phyloP scores from a whole-genome alignment of 2,113 vertebrate genomes.

The Anas platyrhynchos region DNA sequence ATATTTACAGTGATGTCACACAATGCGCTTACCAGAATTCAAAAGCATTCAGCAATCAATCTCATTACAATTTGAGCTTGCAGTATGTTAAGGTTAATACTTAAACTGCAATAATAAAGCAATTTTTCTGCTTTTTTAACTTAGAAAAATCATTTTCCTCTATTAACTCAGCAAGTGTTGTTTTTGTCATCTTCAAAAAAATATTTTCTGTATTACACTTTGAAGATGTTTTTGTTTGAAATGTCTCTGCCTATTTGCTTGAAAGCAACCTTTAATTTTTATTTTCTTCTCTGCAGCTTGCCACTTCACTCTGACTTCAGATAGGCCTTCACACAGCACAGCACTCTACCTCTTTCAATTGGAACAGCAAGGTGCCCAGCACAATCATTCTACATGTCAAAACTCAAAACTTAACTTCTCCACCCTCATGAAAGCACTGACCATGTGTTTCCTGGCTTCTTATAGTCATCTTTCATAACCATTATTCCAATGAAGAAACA shows the following conservation, averaged over 20 bases:
- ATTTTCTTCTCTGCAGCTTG: background rate
- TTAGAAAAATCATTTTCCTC: background rate
- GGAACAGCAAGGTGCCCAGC: background rate
- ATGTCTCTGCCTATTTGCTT: background rate
- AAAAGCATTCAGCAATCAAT: background rate
- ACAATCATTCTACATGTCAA: background rate
- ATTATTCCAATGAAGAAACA: background rate
- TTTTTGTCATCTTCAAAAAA: background rate
- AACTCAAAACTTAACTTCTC: background rate
- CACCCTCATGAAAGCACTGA: background rate
- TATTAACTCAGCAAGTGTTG: background rate
- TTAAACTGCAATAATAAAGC: background rate
- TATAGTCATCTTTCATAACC: background rate
- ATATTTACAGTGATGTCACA: background rate
- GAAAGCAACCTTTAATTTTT: background rate
- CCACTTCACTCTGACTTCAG: background rate
- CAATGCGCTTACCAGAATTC: fast-evolving
- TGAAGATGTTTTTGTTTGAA: background rate
- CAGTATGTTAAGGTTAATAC: background rate
- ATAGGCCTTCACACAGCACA: fast-evolving
- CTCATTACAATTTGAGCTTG: background rate
- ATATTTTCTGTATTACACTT: background rate
- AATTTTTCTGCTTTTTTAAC: background rate
- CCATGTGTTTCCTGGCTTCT: background rate
- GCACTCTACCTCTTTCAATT: background rate